Evolutionary conservation across 2,888 invertebrate genomes (phyloP).

Genomic region (Orthonevra nobilis): DNA sequence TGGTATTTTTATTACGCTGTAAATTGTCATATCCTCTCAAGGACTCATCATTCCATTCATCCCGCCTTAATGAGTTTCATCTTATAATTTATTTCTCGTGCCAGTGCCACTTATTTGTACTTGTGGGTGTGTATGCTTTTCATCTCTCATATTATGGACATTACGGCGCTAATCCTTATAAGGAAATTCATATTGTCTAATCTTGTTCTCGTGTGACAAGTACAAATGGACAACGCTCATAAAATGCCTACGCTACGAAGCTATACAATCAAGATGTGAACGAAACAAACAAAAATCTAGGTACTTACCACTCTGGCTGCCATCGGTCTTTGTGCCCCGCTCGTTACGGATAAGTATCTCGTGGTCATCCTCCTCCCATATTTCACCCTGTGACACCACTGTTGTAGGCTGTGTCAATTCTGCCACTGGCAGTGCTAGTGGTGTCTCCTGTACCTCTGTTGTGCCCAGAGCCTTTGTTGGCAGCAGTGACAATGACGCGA

Average conservation of each 20-base stretch:
- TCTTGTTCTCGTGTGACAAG: conserved; percentile 13
- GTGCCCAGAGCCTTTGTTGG: conserved; percentile 76
- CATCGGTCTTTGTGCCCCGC: conserved; percentile 86
- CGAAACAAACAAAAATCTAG: not conserved
- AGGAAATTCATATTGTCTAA: conserved; percentile 22
- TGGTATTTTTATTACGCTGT: conserved; percentile 53
- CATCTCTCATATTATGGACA: conserved; percentile 14
- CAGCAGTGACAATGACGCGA: conserved; percentile 76
- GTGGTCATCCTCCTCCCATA: conserved; percentile 89
- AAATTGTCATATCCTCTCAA: conserved; percentile 52
- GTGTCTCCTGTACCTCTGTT: conserved; percentile 80
- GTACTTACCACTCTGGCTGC: conserved; percentile 71
- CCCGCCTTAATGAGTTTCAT: conserved; percentile 29
- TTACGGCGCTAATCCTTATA: conserved; percentile 16
- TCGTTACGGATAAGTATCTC: conserved; percentile 90
- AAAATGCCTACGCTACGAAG: not conserved
- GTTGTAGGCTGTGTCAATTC: conserved; percentile 79
- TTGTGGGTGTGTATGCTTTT: not conserved
- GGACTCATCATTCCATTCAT: conserved; percentile 40
- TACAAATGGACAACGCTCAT: conserved; percentile 19
- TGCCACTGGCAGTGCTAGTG: conserved; percentile 78
- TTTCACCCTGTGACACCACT: conserved; percentile 82
- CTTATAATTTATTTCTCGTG: conserved; percentile 21
- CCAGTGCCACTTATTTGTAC: not conserved
- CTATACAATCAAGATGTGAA: not conserved